phyloP scores from a whole-genome alignment of 2,797 vertebrate genomes.

The Huso huso region DNA sequence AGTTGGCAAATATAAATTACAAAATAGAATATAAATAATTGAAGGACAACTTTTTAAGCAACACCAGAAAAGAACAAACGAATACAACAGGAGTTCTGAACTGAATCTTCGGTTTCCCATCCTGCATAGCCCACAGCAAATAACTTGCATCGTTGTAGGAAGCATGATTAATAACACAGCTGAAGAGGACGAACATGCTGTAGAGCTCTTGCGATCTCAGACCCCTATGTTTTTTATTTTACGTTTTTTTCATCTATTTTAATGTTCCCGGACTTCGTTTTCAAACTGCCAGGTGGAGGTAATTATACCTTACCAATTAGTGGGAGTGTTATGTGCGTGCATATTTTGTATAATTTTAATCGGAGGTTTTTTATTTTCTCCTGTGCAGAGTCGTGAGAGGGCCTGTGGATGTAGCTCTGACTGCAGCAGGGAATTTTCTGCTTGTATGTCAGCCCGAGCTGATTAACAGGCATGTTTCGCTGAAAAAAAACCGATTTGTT shows the following conservation, averaged over 20 bases:
- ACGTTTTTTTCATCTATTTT: conserved; percentile 13
- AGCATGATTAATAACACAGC: conserved; percentile 18
- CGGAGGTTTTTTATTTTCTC: conserved; percentile 1
- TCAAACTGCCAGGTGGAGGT: conserved; percentile 21
- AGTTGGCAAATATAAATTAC: no score
- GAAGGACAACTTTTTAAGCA: no score
- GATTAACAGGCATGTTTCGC: no score
- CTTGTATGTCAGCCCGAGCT: no score
- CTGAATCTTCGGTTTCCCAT: no score
- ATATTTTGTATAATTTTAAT: conserved; percentile 13
- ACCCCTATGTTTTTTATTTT: conserved; percentile 3
- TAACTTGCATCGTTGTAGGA: background rate
- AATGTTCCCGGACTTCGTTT: conserved; percentile 5
- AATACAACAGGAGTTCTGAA: no score
- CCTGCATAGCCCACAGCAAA: no score
- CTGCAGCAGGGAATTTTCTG: conserved; percentile 28
- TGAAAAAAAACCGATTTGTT: no score
- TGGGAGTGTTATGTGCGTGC: conserved; percentile 3
- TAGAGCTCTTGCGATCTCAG: conserved; percentile 9
- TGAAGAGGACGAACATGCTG: conserved; percentile 24
- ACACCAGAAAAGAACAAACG: no score
- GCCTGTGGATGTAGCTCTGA: conserved; percentile 31
- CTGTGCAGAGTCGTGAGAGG: conserved; percentile 28
- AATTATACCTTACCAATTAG: conserved; percentile 14
- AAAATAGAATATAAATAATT: no score